phyloP scores from a whole-genome alignment of 2,113 vertebrate genomes.

The Hippopotamus amphibius region DNA sequence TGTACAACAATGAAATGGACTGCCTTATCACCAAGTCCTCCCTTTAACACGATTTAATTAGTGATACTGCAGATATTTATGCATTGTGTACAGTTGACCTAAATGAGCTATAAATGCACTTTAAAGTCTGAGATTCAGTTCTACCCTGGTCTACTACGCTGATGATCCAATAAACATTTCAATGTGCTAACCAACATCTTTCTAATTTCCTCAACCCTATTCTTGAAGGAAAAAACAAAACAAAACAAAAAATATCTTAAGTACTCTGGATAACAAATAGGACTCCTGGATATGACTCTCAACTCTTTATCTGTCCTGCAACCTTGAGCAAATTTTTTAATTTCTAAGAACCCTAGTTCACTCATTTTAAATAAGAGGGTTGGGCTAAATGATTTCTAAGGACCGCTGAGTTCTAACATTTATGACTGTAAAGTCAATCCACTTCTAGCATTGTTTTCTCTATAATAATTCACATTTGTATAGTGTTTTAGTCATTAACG shows the following conservation, averaged over 20 bases:
- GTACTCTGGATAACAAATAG: not conserved
- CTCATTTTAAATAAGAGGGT: constrained; percentile 9
- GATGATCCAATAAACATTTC: constrained; percentile 9
- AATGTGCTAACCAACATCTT: not conserved
- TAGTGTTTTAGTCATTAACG: not conserved
- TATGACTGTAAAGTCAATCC: not conserved
- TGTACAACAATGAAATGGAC: not conserved
- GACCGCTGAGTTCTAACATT: constrained; percentile 12
- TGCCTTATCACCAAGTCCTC: not conserved
- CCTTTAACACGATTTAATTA: not conserved
- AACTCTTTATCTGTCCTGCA: constrained; percentile 25
- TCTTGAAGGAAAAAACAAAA: not conserved
- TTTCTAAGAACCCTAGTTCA: constrained; percentile 7
- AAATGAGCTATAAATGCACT: not conserved
- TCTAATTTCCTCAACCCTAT: not conserved
- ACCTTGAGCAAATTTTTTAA: not conserved
- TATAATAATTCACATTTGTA: not conserved
- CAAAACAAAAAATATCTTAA: not conserved
- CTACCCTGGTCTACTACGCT: not conserved
- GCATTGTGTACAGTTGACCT: not conserved
- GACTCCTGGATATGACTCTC: not conserved
- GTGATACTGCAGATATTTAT: not conserved
- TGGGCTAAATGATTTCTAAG: constrained; percentile 16
- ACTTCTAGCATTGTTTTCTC: not conserved
- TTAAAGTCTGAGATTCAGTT: not conserved